These are phyloP conservation scores for Pipistrellus nathusii DNA, from an alignment of 2,797 vertebrate species.

Conservation along the genomic window DNA sequence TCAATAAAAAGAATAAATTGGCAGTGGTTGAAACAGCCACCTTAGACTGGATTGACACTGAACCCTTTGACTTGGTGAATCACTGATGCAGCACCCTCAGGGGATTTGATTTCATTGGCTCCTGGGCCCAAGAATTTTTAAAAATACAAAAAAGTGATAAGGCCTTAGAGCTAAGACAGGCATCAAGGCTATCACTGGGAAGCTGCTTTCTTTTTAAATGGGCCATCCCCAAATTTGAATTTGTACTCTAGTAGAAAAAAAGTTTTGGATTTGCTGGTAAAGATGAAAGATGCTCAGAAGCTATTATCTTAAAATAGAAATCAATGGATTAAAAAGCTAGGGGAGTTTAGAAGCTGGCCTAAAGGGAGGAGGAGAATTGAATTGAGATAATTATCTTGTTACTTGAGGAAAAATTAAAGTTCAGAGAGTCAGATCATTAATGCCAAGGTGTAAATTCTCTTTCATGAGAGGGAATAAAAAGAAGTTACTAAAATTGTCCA, in stretches of 20 bases:
- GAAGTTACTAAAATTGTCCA: neutral
- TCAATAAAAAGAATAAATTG: constrained; percentile 49
- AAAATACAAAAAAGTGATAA: constrained; percentile 56
- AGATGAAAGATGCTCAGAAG: constrained; percentile 54
- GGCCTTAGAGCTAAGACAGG: constrained; percentile 55
- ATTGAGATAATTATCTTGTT: constrained; percentile 59
- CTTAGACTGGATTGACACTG: constrained; percentile 52
- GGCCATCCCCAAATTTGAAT: constrained; percentile 57
- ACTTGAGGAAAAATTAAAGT: constrained; percentile 58
- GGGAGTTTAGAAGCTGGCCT: constrained; percentile 42
- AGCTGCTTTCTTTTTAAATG: constrained; percentile 63
- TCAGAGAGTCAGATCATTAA: constrained; percentile 43
- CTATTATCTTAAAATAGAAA: constrained; percentile 58
- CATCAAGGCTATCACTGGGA: constrained; percentile 7
- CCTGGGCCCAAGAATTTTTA: constrained; percentile 42
- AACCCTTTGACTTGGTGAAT: constrained; percentile 55
- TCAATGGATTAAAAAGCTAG: constrained; percentile 6
- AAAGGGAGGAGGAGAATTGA: constrained; percentile 28
- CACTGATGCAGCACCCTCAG: constrained; percentile 39
- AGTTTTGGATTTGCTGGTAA: constrained; percentile 13
- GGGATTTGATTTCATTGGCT: constrained; percentile 62
- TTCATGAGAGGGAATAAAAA: neutral
- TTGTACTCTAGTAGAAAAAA: constrained; percentile 47
- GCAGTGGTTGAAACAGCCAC: constrained; percentile 47
- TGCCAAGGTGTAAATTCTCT: neutral